Evolutionary conservation across 2,888 invertebrate species (phyloP), one percentile per base, ranked within the genome.

Genomic region (Drosophila setosimentum): DNA sequence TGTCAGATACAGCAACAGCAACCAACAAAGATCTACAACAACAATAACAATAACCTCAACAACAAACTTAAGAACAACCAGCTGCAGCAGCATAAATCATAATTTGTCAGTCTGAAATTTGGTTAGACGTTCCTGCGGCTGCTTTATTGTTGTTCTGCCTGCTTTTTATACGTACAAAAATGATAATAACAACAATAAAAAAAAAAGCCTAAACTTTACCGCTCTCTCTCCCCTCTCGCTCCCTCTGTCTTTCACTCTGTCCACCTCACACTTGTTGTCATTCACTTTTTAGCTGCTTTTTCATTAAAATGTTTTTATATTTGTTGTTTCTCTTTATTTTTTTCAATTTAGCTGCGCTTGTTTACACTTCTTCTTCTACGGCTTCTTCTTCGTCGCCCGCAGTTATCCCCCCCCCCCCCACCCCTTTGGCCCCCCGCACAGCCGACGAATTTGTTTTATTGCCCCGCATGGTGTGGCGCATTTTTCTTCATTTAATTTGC

Each of bases 21-120:
- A 30, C 50, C 51, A 68, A 62, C 62, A 61, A 57, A 53, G 42
- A 74, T 54, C 60, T 53, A 33, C 37, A 45, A 45, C 40, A 63
- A 11, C 55, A 30, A 32, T 45, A 62, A 33, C 55, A 30, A 58
- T n/a, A 59, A 49, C 29, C 55, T 51, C 27, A 67, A 54, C 24
- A 57, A 40, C 49, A 58, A n/a, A 27, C 50, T 50, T 42, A 54
- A 70, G 69, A 68, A 60, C 33, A 63, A 54, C 49, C 78, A 78
- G 79, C 82, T 82, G 79, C 68, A 70, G 73, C 68, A 68, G 63
- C 76, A 86, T 83, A 87, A 87, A 83, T 87, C 87, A 87, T 83
- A 83, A 83, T 87, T 89, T 89, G 82, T 89, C 80, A 87, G 78
- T 70, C 72, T 80, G 74, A 85, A 69, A 87, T 72, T 87, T 88